Evolutionary conservation across 2,113 vertebrate species (phyloP), one percentile per base, ranked within the genome.

Genomic region (Narcine bancroftii): DNA sequence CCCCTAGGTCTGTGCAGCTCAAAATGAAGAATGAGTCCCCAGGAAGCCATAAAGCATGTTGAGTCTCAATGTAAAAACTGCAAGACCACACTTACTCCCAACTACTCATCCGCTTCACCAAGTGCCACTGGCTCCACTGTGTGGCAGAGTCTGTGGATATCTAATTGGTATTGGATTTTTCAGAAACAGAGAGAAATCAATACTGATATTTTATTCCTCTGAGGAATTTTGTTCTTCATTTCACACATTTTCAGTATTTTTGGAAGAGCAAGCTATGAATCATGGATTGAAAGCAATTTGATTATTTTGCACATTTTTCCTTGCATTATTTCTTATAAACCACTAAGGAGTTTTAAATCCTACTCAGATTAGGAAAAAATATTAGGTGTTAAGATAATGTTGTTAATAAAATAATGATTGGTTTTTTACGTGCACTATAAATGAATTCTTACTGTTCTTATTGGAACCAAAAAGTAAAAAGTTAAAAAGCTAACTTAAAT

Each of bases 401-500:
- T 21, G 15, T 89, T 66, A 39, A 36, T 60, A 87, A 87, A 63
- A 66, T 66, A 89, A 33, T 33, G 2, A 0, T 21, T 26, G 10
- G 63, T 39, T 69, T 69, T 71, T 39, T 47, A 33, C 26, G 89
- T 45, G 26, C 9, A 91, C 24, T 21, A 71, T 24, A 69, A 33
- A n/a, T n/a, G n/a, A n/a, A n/a, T n/a, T 71, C 45, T 47, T 91
- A 71, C 13, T 15, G 33, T 9, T 6, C 53, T 39, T 36, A 87
- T 29, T 21, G 56, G 81, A 63, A 87, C 17, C 2, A n/a, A 87
- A 26, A 85, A 87, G 3, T 17, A 36, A n/a, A 91, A 91, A 71
- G 65, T 65, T 42, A 91, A 69, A n/a, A n/a, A n/a, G n/a, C n/a
- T n/a, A n/a, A 60, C 92, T 92, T 79, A 92, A 79, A 92, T 42